Evolutionary conservation across 2,797 vertebrate genomes (phyloP).

Genomic region (Pangasius macronema): DNA sequence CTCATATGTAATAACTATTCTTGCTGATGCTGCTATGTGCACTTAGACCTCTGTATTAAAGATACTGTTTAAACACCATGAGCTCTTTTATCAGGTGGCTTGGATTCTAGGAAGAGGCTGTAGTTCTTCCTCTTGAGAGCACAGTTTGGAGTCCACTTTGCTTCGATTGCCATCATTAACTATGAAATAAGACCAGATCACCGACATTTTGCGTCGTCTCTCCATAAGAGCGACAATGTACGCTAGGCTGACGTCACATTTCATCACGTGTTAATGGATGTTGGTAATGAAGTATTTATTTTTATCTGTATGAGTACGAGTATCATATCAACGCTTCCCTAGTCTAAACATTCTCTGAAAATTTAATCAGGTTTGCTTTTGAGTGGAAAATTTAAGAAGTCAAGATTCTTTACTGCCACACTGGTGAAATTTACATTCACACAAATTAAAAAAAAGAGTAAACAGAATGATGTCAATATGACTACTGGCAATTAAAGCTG

Average conservation of each 20-base stretch:
- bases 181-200: constrained; percentile 7
- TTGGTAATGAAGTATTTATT: background rate
- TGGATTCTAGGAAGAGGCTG: background rate
- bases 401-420: background rate
- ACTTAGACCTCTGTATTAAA: background rate
- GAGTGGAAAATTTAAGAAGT: background rate
- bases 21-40: background rate
- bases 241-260: background rate
- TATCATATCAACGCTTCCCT: too few relatives aligned
- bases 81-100: background rate
- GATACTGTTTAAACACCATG: background rate
- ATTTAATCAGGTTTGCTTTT: background rate
- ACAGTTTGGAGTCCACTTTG: constrained; percentile 14
- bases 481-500: background rate
- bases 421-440: background rate
- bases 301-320: background rate
- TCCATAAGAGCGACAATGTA: background rate
- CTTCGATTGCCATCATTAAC: constrained; percentile 30
- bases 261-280: background rate
- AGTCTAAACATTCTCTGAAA: background rate
- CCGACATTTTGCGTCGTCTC: background rate
- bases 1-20: background rate
- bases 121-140: background rate
- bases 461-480: background rate
- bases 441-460: background rate